A percentile compares a stretch with the other conserved stretches of the same genome.
phyloP scores from a whole-genome alignment of 1,140 invertebrate genomes.

The Apis cerana region DNA sequence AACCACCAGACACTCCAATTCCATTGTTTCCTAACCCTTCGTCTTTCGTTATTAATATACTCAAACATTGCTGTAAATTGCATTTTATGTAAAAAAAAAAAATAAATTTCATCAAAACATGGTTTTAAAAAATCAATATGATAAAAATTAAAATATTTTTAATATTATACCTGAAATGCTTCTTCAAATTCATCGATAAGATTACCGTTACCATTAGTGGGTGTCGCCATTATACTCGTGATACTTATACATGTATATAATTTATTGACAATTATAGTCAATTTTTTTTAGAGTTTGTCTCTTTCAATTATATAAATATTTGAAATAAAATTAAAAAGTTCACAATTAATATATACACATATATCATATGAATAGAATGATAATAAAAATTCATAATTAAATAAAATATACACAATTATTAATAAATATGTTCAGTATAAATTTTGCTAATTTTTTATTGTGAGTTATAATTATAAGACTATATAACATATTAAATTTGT shows the following conservation, averaged over 20 bases:
- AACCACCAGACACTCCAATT: constrained; percentile 68
- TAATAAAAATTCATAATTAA: constrained; percentile 10
- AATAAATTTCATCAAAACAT: background rate
- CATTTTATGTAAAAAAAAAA: background rate
- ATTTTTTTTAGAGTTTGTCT: background rate
- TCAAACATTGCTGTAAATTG: constrained; percentile 88
- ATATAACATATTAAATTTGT: background rate
- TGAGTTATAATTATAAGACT: background rate
- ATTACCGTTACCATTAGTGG: constrained; percentile 90
- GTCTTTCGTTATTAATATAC: constrained; percentile 90
- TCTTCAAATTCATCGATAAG: constrained; percentile 93
- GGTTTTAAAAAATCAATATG: background rate
- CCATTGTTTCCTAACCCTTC: constrained; percentile 85
- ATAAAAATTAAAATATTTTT: background rate
- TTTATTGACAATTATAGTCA: constrained; percentile 2
- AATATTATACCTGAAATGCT: constrained; percentile 87
- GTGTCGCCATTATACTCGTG: constrained; percentile 85
- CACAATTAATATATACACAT: background rate
- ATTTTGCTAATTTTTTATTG: background rate
- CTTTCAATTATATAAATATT: background rate
- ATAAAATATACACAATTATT: constrained; percentile 11
- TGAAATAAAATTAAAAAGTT: background rate
- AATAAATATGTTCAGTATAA: constrained; percentile 16
- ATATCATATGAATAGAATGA: background rate
- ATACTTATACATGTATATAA: constrained; percentile 20